Evolutionary conservation across 2,888 invertebrate genomes (phyloP), one percentile per base, ranked within the genome.

Genomic region (Trisateles emortualis): DNA sequence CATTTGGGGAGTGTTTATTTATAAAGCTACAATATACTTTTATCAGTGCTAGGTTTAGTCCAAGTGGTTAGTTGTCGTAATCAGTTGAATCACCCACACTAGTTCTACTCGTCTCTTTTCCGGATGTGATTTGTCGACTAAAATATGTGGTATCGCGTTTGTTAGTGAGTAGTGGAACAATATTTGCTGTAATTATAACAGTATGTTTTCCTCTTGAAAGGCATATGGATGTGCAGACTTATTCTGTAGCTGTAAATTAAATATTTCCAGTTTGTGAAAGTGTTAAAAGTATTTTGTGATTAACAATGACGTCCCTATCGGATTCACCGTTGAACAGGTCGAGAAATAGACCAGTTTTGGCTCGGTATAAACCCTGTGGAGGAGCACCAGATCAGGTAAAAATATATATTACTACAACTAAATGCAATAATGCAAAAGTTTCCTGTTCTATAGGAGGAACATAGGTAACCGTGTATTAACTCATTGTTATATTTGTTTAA

Each of bases 81-180:
- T 86, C 84, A 77, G 79, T 84, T 89, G 89, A 90, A 83, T 90
- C 90, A 90, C 81, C 73, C 82, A 81, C 74, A 65, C 79, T 75
- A 69, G 81, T 82, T 81, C 77, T 79, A 76, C 76, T 78, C 73
- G 71, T 59, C 78, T 84, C 83, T 80, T 77, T 87, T 88, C 88
- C 92, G 92, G 92, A 92, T 92, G 88, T 90, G 92, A 90, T 91
- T 91, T 90, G 91, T 88, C 89, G 89, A 87, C 85, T 84, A 84
- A 88, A 90, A 88, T 87, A 88, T 89, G 90, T 88, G 84, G 86
- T 88, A 91, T 92, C 90, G 83, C 84, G 72, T 82, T 81, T 79
- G 85, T 76, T 78, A 81, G 84, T 76, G 73, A 78, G 74, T 77
- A 79, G 84, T 80, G 76, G 76, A 78, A 77, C 78, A 80, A 73